phyloP scores from a whole-genome alignment of 2,113 vertebrate species.

The Todiramphus saurophagus region DNA sequence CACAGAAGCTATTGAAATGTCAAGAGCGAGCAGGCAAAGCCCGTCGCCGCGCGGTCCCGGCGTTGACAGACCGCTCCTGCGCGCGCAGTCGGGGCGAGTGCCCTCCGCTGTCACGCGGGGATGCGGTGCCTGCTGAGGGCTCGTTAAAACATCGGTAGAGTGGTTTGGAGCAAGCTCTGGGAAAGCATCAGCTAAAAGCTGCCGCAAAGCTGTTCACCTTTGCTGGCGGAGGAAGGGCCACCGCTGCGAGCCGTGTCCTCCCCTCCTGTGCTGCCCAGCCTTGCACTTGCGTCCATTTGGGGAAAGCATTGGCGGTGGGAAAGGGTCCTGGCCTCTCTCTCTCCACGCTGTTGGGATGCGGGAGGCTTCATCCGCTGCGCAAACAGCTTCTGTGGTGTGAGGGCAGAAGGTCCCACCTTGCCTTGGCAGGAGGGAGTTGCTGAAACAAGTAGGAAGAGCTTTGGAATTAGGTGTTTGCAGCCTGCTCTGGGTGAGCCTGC shows the following conservation, averaged over 20 bases:
- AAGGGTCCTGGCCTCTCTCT: background rate
- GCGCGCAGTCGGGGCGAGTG: fast-evolving
- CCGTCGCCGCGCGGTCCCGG: background rate
- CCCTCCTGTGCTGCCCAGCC: background rate
- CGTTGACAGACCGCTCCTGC: background rate
- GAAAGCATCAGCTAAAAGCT: background rate
- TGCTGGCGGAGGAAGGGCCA: background rate
- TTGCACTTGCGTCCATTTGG: fast-evolving
- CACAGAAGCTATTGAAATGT: background rate
- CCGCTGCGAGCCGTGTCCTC: background rate
- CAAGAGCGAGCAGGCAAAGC: background rate
- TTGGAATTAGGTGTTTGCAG: background rate
- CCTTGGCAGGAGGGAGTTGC: background rate
- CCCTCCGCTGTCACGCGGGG: fast-evolving
- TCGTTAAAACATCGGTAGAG: fast-evolving
- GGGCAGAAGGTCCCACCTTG: background rate
- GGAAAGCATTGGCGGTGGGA: background rate
- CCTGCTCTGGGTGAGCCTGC: background rate
- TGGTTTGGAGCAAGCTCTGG: background rate
- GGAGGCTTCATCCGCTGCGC: background rate
- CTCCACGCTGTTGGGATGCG: background rate
- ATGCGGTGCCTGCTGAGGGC: background rate
- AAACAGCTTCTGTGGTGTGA: fast-evolving
- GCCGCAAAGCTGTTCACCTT: background rate
- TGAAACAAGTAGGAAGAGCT: background rate